These are phyloP conservation scores for Asbolus verrucosus DNA, from an alignment of 1,140 invertebrate species.

Conservation along the genomic window DNA sequence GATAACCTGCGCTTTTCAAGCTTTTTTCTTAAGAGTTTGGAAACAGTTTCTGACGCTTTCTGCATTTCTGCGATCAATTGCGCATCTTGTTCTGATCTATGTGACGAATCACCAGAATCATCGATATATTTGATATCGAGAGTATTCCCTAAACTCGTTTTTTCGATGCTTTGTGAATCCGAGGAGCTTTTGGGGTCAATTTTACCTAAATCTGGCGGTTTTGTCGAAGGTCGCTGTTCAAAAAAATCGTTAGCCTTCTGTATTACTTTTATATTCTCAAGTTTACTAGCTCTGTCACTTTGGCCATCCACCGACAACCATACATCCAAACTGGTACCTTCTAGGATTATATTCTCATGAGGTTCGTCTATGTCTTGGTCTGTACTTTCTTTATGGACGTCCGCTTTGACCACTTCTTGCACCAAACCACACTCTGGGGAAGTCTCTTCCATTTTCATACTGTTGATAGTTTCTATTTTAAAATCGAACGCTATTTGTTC, in stretches of 20 bases:
- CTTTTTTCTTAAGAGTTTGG: constrained; percentile 60
- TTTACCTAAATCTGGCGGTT: constrained; percentile 60
- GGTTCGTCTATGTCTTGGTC: constrained; percentile 38
- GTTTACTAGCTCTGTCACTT: constrained; percentile 54
- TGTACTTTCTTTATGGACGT: constrained; percentile 50
- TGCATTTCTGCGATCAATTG: constrained; percentile 62
- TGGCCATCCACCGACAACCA: constrained; percentile 64
- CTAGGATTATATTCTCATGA: constrained; percentile 63
- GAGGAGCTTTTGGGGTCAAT: constrained; percentile 61
- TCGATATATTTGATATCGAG: constrained; percentile 64
- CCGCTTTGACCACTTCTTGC: constrained; percentile 67
- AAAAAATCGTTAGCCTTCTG: constrained; percentile 65
- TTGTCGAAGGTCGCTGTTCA: constrained; percentile 57
- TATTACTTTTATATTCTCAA: constrained; percentile 64
- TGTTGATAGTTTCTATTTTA: constrained; percentile 72
- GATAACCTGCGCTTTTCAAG: constrained; percentile 61
- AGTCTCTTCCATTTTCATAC: constrained; percentile 54
- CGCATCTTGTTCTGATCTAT: constrained; percentile 62
- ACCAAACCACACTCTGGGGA: constrained; percentile 59
- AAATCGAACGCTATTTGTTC: constrained; percentile 66
- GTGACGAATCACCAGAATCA: constrained; percentile 63
- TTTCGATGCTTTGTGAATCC: constrained; percentile 62
- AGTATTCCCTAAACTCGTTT: constrained; percentile 62
- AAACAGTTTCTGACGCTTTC: constrained; percentile 60
- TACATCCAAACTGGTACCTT: constrained; percentile 66